Evolutionary conservation across 2,113 vertebrate genomes (phyloP).

Genomic region (Heterotilapia buettikoferi): DNA sequence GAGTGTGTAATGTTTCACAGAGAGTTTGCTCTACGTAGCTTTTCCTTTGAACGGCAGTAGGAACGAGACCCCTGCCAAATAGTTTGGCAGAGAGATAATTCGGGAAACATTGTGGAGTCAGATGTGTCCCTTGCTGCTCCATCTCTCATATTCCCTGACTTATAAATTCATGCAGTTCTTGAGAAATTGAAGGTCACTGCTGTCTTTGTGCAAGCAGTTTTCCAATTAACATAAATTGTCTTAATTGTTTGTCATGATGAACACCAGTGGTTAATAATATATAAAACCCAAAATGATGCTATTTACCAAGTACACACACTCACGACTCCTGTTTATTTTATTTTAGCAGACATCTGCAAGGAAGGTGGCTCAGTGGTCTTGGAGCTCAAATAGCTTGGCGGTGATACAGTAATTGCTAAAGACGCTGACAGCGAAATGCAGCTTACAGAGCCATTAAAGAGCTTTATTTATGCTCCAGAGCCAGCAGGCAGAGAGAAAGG

Average conservation of each 20-base stretch:
- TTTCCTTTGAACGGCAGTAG: slow-evolving; percentile 53
- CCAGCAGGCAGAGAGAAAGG: slow-evolving; percentile 43
- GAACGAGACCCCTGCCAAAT: slow-evolving; percentile 55
- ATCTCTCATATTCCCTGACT: slow-evolving; percentile 13
- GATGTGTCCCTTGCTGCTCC: slow-evolving; percentile 52
- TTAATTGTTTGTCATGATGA: not conserved
- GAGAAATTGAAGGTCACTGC: not conserved
- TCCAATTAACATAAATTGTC: not conserved
- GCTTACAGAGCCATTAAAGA: slow-evolving; percentile 72
- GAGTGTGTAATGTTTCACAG: slow-evolving; percentile 58
- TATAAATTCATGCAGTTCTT: not conserved
- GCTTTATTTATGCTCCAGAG: slow-evolving; percentile 72
- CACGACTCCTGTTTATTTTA: slow-evolving; percentile 39
- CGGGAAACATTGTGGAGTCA: slow-evolving; percentile 57
- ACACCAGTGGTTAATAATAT: not conserved
- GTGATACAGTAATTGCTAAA: slow-evolving; percentile 71
- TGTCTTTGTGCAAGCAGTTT: not conserved
- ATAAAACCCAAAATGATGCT: not conserved
- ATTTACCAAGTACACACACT: slow-evolving; percentile 35
- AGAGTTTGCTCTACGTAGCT: slow-evolving; percentile 24
- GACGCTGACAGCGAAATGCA: slow-evolving; percentile 72
- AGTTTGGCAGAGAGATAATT: slow-evolving; percentile 66
- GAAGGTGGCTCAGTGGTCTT: slow-evolving; percentile 53
- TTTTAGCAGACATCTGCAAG: slow-evolving; percentile 54
- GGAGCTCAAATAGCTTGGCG: slow-evolving; percentile 47